Evolutionary conservation across 1,140 invertebrate genomes (phyloP).

Genomic region (Drosophila pectinifera): DNA sequence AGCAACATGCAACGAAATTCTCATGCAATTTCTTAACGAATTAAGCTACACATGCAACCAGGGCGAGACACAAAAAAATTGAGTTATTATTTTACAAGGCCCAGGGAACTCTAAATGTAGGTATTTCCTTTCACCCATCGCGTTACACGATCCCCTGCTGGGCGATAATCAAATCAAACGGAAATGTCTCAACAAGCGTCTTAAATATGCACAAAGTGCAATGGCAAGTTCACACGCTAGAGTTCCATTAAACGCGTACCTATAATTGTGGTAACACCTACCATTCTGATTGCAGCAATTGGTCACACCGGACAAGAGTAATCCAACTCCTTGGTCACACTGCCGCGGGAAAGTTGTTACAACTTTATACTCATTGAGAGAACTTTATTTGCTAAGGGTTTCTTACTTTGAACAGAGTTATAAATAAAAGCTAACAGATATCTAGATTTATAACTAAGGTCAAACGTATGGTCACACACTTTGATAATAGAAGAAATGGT

Average conservation of each 20-base stretch:
- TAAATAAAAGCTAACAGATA: too few species aligned
- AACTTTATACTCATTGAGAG: background rate
- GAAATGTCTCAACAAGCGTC: slow-evolving; percentile 70
- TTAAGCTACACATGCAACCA: slow-evolving; percentile 32
- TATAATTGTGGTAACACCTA: slow-evolving; percentile 23
- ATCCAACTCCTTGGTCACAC: background rate
- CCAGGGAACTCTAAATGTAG: slow-evolving; percentile 35
- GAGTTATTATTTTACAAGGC: slow-evolving; percentile 45
- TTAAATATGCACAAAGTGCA: slow-evolving; percentile 40
- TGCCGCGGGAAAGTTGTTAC: background rate
- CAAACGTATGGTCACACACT: too few species aligned
- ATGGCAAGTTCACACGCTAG: slow-evolving; percentile 52
- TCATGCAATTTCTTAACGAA: slow-evolving; percentile 29
- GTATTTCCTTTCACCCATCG: slow-evolving; percentile 17
- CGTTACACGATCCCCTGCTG: slow-evolving; percentile 16
- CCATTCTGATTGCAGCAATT: background rate
- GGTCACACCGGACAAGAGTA: background rate
- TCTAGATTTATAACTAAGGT: too few species aligned
- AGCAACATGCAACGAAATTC: slow-evolving; percentile 56
- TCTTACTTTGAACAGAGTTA: background rate
- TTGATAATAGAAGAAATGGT: too few species aligned
- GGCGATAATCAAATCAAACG: slow-evolving; percentile 58
- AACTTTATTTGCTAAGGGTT: background rate
- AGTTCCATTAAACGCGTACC: slow-evolving; percentile 9
- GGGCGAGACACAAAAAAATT: slow-evolving; percentile 20